phyloP scores from a whole-genome alignment of 1,140 invertebrate genomes.

The Oreohelix idahoensis region DNA sequence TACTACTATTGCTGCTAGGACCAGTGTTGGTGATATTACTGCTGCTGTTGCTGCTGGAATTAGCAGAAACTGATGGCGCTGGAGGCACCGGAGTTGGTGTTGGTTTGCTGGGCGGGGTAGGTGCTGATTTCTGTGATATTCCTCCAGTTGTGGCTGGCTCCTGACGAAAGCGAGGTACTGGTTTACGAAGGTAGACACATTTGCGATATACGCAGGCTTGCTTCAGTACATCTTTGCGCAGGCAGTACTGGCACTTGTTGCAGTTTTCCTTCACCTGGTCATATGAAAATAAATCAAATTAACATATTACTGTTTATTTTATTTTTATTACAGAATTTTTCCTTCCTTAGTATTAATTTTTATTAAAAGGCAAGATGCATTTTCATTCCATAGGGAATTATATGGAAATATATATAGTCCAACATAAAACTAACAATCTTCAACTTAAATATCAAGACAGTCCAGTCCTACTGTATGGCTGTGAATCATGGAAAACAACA shows the following conservation, averaged over 20 bases:
- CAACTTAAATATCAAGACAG: too few species aligned
- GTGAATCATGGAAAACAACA: too few species aligned
- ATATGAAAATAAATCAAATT: too few species aligned
- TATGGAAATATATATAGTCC: too few species aligned
- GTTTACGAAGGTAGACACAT: slow-evolving; percentile 68
- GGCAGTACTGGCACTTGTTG: slow-evolving; percentile 66
- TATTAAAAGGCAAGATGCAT: too few species aligned
- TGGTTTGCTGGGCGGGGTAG: not conserved
- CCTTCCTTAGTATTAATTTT: too few species aligned
- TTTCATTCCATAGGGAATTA: too few species aligned
- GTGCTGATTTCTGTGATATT: not conserved
- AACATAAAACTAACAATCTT: too few species aligned
- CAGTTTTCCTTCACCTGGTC: slow-evolving; percentile 65
- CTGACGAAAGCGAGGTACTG: slow-evolving; percentile 57
- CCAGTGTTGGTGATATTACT: not conserved
- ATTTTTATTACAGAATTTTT: too few species aligned
- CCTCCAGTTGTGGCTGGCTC: slow-evolving; percentile 18
- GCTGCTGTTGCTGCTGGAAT: slow-evolving; percentile 17
- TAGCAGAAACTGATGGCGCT: not conserved
- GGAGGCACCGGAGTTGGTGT: not conserved
- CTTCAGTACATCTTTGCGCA: slow-evolving; percentile 64
- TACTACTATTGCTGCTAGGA: not conserved
- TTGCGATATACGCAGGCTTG: slow-evolving; percentile 69
- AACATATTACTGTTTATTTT: too few species aligned
- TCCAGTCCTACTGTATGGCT: too few species aligned